A percentile compares a stretch with the other conserved stretches of the same genome.
These are phyloP conservation scores for Melozone crissalis DNA, from an alignment of 2,113 vertebrate species.

Conservation along the genomic window DNA sequence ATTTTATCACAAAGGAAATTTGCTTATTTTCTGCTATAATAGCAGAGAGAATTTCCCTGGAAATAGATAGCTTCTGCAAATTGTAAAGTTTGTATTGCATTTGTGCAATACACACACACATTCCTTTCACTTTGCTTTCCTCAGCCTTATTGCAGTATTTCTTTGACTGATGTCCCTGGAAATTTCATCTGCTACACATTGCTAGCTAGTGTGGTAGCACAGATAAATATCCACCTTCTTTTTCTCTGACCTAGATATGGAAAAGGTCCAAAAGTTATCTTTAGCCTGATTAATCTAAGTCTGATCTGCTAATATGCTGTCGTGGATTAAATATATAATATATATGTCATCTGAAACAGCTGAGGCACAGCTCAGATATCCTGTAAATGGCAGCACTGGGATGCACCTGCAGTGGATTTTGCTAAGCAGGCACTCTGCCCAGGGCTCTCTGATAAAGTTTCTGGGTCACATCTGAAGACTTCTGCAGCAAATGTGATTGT, in stretches of 20 bases:
- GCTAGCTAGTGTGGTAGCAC: neutral
- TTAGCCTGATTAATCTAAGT: slow-evolving; percentile 51
- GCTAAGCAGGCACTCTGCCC: neutral
- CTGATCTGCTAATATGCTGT: slow-evolving; percentile 48
- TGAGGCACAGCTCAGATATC: neutral
- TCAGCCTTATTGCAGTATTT: neutral
- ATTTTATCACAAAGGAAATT: neutral
- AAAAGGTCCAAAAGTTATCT: slow-evolving; percentile 44
- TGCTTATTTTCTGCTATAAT: neutral
- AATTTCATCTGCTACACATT: neutral
- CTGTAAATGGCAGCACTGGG: neutral
- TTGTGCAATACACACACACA: neutral
- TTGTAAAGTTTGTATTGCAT: neutral
- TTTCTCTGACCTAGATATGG: slow-evolving; percentile 43
- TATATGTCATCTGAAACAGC: slow-evolving; percentile 1
- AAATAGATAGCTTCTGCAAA: neutral
- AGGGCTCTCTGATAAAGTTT: neutral
- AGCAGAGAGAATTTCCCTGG: neutral
- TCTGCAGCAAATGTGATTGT: neutral
- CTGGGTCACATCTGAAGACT: neutral
- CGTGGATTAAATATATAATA: slow-evolving; percentile 31
- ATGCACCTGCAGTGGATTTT: neutral
- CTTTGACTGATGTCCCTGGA: neutral
- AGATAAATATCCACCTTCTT: slow-evolving; percentile 13
- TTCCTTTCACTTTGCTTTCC: neutral